Evolutionary conservation across 1,140 invertebrate genomes (phyloP), one percentile per base, ranked within the genome.

Genomic region (Atta texana): DNA sequence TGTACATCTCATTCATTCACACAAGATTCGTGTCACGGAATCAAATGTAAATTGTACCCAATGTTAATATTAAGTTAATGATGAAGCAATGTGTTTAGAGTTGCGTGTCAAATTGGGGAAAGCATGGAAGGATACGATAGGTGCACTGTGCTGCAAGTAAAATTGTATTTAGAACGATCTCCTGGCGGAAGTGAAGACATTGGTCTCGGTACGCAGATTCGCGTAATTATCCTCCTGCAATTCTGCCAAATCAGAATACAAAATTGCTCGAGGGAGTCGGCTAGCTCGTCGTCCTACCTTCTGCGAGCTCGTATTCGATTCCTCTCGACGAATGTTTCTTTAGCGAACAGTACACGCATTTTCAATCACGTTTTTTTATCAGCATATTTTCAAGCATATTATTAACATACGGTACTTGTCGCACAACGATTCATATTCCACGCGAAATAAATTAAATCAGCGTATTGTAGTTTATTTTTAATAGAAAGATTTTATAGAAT

Each of bases 171-270:
- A 44, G 66, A n/a, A 72, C 34, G 21, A 71, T 71, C 51, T 82
- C 66, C 34, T 68, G 34, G 12, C 68, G 66, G 80, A 82, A 82
- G 68, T 49, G 53, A 49, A 63, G 75, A 51, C 59, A 64, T 61
- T 88, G 74, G 64, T 63, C 76, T 59, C 68, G 53, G 10, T 28
- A 53, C 14, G 51, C 31, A 39, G 76, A 76, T 84, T 84, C 63
- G 31, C 44, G 61, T 80, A 74, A 80, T 81, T 53, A 28, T 57
- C 74, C 34, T 66, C 49, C 75, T 72, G 89, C 88, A 59, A 80
- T 87, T 51, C 80, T 64, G 88, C 86, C 92, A 93, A 94, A 90
- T 93, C 90, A 92, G 92, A 94, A 93, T 93, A 91, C 90, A 87
- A 91, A 91, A 91, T 93, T 87, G 91, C 92, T 90, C 87, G 76